Evolutionary conservation across 2,113 vertebrate genomes (phyloP), one percentile per base, ranked within the genome.

Genomic region (Bostrychus sinensis): DNA sequence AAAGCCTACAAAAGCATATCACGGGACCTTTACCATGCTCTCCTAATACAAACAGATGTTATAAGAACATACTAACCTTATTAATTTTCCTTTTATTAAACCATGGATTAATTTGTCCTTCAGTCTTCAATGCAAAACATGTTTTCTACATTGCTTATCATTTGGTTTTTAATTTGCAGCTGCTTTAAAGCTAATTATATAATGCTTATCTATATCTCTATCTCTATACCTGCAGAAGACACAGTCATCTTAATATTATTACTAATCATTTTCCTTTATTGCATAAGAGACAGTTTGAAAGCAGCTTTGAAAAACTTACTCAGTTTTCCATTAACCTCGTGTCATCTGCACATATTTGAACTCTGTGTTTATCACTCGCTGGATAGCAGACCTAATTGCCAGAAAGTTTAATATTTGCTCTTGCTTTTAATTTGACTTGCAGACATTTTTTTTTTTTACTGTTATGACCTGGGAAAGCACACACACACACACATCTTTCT

Each of bases 211-310:
- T 25, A 14, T 19, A 19, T n/a, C n/a, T 34, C 32, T 34, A 34
- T 8, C 1, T 34, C 32, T 34, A 34, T 34, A 48, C 22, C 22
- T 48, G 22, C 5, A 9, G 2, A 2, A 25, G 45, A 25, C 45
- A 7, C 22, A 48, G 45, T n/a, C n/a, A n/a, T n/a, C 20, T 48
- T 12, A 23, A 48, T 25, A 23, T 6, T 8, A 46, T 46, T 46
- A 23, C 19, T 23, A 48, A 25, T 20, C 20, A 23, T 23, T 48
- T 48, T 25, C 12, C 23, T n/a, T 30, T 51, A n/a, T n/a, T 51
- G 48, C 48, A 51, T 28, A 28, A 51, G 48, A 8, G 48, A 51
- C 25, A 30, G 25, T n/a, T 13, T 30, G 48, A 51, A 51, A n/a
- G 25, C 25, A 28, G 23, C 19, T 20, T 14, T 26, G 46, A 25